phyloP scores from a whole-genome alignment of 2,797 vertebrate species.

The Siniperca undulata region DNA sequence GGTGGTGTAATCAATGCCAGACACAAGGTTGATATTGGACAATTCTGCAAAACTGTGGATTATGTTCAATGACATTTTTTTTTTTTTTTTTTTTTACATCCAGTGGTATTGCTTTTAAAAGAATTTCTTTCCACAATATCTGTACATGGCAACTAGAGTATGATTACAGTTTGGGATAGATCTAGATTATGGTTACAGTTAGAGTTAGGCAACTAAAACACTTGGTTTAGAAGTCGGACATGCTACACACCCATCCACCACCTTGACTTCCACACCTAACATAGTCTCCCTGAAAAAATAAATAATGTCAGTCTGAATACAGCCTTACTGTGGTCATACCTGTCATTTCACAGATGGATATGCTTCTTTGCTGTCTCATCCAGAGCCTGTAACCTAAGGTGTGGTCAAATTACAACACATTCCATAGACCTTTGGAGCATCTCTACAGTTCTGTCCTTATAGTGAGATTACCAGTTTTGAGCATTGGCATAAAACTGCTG shows the following conservation, averaged over 20 bases:
- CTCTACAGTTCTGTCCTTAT: too few species aligned
- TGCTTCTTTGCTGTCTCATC: too few species aligned
- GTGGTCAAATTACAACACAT: too few species aligned
- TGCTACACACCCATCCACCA: not conserved
- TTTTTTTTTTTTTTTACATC: not conserved
- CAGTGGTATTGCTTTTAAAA: too few species aligned
- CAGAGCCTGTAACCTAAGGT: not conserved
- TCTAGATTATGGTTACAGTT: not conserved
- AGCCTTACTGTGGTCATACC: not conserved
- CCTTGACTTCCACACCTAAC: not conserved
- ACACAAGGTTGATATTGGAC: not conserved
- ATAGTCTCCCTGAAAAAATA: too few species aligned
- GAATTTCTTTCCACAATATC: not conserved
- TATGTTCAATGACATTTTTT: not conserved
- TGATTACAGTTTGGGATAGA: not conserved
- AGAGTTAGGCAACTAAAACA: not conserved
- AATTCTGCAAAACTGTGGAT: not conserved
- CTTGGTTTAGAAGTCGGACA: not conserved
- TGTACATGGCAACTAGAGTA: not conserved
- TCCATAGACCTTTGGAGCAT: too few species aligned
- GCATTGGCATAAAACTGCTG: too few species aligned
- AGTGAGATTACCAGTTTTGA: too few species aligned
- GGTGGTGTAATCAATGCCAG: not conserved
- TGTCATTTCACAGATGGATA: not conserved
- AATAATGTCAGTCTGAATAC: too few species aligned